Evolutionary conservation across 1,140 invertebrate genomes (phyloP).

Genomic region (Brachionus rubens): DNA sequence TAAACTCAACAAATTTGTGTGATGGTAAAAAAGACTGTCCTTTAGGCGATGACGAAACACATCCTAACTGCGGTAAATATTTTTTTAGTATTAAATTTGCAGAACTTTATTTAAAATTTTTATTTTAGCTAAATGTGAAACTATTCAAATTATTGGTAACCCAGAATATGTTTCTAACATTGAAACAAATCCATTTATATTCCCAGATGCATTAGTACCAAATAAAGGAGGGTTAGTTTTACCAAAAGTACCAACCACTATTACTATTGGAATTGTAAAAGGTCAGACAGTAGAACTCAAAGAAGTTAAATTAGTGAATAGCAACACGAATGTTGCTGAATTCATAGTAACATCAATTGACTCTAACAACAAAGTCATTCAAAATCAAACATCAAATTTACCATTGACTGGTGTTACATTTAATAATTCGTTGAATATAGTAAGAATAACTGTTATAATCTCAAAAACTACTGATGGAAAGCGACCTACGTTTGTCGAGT

Average conservation of each 20-base stretch:
- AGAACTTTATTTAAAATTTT: not conserved
- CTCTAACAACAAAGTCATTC: no score
- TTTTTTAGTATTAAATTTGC: no score
- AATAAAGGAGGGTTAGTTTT: not conserved
- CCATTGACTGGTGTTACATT: no score
- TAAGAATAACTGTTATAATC: no score
- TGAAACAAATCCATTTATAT: not conserved
- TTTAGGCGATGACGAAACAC: constrained; percentile 53
- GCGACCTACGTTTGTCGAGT: no score
- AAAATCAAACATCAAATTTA: no score
- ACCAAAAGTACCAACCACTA: not conserved
- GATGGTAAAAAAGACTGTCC: constrained; percentile 58
- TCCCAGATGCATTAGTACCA: not conserved
- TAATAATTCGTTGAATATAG: no score
- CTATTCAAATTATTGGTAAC: not conserved
- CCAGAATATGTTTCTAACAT: not conserved
- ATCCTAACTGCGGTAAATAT: constrained; percentile 36
- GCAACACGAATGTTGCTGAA: not conserved
- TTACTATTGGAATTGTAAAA: not conserved
- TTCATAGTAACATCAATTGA: no score
- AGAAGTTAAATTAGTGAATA: not conserved
- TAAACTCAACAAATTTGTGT: constrained; percentile 48
- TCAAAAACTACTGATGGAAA: no score
- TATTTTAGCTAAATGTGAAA: not conserved
- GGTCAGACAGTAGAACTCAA: not conserved